Base-by-base conservation (phyloP, 2,797 vertebrate genomes). In the Chanos chanos region DNA sequence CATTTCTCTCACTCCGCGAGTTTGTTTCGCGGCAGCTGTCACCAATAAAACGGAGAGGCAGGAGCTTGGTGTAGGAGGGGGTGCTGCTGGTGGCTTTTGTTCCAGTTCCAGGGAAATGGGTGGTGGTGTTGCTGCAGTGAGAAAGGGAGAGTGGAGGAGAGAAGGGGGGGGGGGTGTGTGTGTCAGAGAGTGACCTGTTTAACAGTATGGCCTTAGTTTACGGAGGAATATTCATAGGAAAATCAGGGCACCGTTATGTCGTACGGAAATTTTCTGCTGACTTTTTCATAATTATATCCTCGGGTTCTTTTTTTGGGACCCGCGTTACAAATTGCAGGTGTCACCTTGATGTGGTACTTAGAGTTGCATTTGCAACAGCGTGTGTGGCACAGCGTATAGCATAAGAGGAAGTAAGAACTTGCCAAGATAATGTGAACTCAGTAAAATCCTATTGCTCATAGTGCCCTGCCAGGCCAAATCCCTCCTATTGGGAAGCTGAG, bases 1-100 rank as follows among this genome's bases (percentile, higher is more conserved):
- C 87, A 89, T 90, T 89, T 85, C 89, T 91, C 90, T 90, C 89
- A 74, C 90, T 88, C 87, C 41, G 84, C 82, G 85, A 88, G 86
- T 86, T 86, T 85, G 85, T 89, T 88, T 86, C 69, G 56, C 85
- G 76, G 87, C 90, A 91, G 90, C 88, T 91, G 90, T 90, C 90
- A 91, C 87, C 87, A 83, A 86, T 89, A 87, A 89, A 90, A 89
- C 78, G 78, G 85, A 87, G 83, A 87, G 70, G 84, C 73, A 68
- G 83, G 85, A 82, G 82, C 81, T 53, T 76, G 81, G 77, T 78
- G 75, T 56, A 75, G 54, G 48, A 54, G 49, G 40, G 34, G 30
- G 16, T 33, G 41, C 49, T 57, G 66, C 33, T 8, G 60, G 53
- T 47, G 51, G 70, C 85, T 88, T 87, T 86, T 88, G 87, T 89